These are phyloP conservation scores for Rhinolophus sinicus DNA, from an alignment of 2,113 vertebrate species.

Conservation along the genomic window DNA sequence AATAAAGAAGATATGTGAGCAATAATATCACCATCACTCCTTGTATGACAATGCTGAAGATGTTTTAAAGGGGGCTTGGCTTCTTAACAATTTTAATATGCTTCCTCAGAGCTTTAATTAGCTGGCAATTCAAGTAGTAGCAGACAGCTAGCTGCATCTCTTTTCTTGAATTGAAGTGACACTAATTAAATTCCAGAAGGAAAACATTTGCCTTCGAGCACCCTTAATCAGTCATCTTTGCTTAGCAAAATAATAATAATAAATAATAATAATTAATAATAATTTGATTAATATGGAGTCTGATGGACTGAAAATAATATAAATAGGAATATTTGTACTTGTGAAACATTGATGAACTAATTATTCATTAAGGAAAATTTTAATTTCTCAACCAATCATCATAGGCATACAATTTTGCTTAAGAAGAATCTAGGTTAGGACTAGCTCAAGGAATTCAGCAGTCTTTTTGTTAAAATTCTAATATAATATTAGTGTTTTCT, in stretches of 20 bases:
- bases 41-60: slow-evolving; percentile 49
- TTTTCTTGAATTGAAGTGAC: slow-evolving; percentile 91
- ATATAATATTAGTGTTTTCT: not conserved
- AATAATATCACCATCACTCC: slow-evolving; percentile 31
- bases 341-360: slow-evolving; percentile 60
- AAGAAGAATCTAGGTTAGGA: not conserved
- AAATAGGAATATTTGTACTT: slow-evolving; percentile 85
- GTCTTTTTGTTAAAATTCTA: not conserved
- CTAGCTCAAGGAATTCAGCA: not conserved
- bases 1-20: slow-evolving; percentile 54
- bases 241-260: slow-evolving; percentile 71
- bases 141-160: slow-evolving; percentile 92
- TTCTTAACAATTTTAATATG: slow-evolving; percentile 88
- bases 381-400: slow-evolving; percentile 49
- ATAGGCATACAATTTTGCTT: not conserved
- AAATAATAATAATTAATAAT: slow-evolving; percentile 17
- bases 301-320: slow-evolving; percentile 85
- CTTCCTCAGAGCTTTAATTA: slow-evolving; percentile 93
- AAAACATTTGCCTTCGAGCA: slow-evolving; percentile 88
- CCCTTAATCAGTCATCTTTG: slow-evolving; percentile 88
- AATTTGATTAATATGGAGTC: slow-evolving; percentile 30
- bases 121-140: slow-evolving; percentile 89
- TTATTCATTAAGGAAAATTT: slow-evolving; percentile 69
- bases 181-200: slow-evolving; percentile 93
- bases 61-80: slow-evolving; percentile 71